Conservation (phyloP, 2,113 vertebrate genomes). For the Rana temporaria region DNA sequence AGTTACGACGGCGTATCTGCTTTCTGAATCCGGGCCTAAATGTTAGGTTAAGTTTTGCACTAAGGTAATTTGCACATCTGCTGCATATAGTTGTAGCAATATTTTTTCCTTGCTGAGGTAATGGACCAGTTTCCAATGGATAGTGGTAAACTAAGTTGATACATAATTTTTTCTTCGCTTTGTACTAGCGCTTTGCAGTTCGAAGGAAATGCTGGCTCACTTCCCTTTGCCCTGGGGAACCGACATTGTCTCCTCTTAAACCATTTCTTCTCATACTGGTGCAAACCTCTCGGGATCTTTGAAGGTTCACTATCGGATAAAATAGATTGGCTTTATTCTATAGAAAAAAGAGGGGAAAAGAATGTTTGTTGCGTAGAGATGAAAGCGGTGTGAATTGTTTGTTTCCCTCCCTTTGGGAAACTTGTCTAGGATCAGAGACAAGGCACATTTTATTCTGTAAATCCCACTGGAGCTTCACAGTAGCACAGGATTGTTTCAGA, state of each 20-base stretch:
- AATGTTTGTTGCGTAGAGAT: slow-evolving; percentile 13
- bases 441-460: neutral
- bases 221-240: neutral
- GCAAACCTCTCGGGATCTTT: neutral
- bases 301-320: neutral
- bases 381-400: slow-evolving; percentile 25
- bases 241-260: slow-evolving; percentile 8
- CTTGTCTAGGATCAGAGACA: slow-evolving; percentile 10
- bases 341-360: neutral
- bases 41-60: too few relatives aligned
- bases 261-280: neutral
- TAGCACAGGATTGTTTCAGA: neutral
- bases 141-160: neutral
- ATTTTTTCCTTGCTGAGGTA: too few relatives aligned
- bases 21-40: too few relatives aligned
- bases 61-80: too few relatives aligned
- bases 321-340: slow-evolving; percentile 19
- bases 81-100: too few relatives aligned
- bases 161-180: neutral
- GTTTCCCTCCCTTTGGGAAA: neutral
- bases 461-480: neutral
- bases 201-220: slow-evolving; percentile 8
- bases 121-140: too few relatives aligned
- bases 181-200: neutral
- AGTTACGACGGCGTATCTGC: too few relatives aligned